These are phyloP conservation scores for Furcifer pardalis DNA, from an alignment of 2,797 vertebrate genomes.

Conservation along the genomic window DNA sequence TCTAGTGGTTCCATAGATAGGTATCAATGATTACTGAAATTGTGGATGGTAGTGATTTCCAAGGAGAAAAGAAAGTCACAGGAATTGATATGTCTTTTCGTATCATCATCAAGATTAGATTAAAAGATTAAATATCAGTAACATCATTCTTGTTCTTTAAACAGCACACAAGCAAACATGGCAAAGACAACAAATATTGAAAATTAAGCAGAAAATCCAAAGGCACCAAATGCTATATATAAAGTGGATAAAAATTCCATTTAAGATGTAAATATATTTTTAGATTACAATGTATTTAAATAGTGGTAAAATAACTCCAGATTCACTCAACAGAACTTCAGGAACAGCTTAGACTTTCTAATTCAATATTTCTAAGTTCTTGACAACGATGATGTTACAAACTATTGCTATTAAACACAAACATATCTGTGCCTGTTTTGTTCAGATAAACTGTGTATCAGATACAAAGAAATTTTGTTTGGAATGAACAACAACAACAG, in stretches of 20 bases:
- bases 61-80: conserved; percentile 28
- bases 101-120: not conserved
- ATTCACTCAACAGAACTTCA: not conserved
- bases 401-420: too few relatives aligned
- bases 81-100: accelerated
- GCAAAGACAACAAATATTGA: not conserved
- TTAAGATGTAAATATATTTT: conserved; percentile 35
- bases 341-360: not conserved
- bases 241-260: conserved; percentile 12
- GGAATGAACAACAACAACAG: too few relatives aligned
- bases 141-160: conserved; percentile 30
- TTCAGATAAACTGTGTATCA: too few relatives aligned
- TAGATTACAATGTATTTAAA: not conserved
- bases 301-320: not conserved
- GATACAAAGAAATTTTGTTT: too few relatives aligned
- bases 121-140: conserved; percentile 33
- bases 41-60: conserved; percentile 19
- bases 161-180: conserved; percentile 7
- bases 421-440: too few relatives aligned
- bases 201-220: conserved; percentile 2
- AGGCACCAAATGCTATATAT: conserved; percentile 11
- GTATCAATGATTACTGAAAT: not conserved
- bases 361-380: too few relatives aligned
- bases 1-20: conserved; percentile 26
- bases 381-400: too few relatives aligned